Evolutionary conservation across 2,888 invertebrate species (phyloP).

Genomic region (Ecliptopera silaceata): DNA sequence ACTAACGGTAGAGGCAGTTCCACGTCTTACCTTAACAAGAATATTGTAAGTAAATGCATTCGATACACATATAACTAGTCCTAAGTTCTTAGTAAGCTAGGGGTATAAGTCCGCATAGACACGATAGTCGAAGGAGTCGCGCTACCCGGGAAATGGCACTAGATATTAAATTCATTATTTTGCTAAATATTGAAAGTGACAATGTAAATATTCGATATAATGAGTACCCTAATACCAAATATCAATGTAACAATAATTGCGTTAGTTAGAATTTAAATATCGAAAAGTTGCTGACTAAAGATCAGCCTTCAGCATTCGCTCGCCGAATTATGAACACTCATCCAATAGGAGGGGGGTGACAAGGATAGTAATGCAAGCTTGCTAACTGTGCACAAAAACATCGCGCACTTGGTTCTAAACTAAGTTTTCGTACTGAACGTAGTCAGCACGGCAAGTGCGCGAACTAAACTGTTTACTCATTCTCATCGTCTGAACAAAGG

Average conservation of each 20-base stretch:
- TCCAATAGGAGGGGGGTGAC: conserved; percentile 48
- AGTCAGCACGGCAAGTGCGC: conserved; percentile 21
- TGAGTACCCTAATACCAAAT: conserved; percentile 62
- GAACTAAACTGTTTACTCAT: conserved; percentile 63
- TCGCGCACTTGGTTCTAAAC: conserved; percentile 11
- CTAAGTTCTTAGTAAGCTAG: conserved; percentile 68
- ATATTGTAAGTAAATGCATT: conserved; percentile 43
- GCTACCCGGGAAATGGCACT: conserved; percentile 71
- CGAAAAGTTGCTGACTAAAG: conserved; percentile 48
- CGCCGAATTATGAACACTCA: conserved; percentile 50
- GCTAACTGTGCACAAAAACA: conserved; percentile 28
- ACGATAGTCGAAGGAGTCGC: conserved; percentile 61
- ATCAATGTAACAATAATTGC: conserved; percentile 68
- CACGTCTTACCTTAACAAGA: conserved; percentile 38
- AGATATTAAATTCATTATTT: conserved; percentile 58
- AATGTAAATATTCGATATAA: conserved; percentile 68
- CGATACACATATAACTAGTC: conserved; percentile 65
- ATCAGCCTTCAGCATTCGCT: conserved; percentile 49
- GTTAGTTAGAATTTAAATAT: conserved; percentile 63
- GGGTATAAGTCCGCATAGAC: conserved; percentile 60
- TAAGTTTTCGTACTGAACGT: neutral
- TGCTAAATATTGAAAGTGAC: conserved; percentile 69
- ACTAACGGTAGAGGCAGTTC: conserved; percentile 26
- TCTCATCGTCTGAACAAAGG: conserved; percentile 88
- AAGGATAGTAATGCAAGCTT: conserved; percentile 49